Evolutionary conservation across 2,888 invertebrate genomes (phyloP), one percentile per base, ranked within the genome.

Genomic region (Amphipoea oculea): DNA sequence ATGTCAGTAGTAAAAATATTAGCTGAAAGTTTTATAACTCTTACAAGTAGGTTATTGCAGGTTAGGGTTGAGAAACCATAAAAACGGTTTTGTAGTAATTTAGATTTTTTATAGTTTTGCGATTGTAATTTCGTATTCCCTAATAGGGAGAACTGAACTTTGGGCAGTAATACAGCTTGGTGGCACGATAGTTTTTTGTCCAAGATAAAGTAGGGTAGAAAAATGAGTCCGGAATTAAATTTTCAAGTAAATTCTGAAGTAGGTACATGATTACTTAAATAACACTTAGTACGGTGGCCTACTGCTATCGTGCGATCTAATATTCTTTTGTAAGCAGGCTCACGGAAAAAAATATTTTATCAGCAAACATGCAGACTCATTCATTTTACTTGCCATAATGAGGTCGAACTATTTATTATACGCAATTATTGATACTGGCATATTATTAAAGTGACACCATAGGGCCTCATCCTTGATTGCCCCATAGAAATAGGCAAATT

Each of bases 1-100:
- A 81, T 42, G 69, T 62, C 71, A 77, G 67, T 84, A 73, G 72
- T 88, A 78, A 83, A 83, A 86, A 68, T 76, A 81, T 78, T 57
- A 69, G 73, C 74, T 74, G 29, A 76, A 76, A 66, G 76, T 85
- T 87, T 74, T 75, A 78, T 66, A 60, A 76, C 66, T 69, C 57
- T 67, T 36, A 73, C 42, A 87, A 81, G 68, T 87, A 87, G 70
- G 78, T 78, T 68, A 81, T 20, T 45, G 66, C 60, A 65, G 71
- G 78, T 80, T 72, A 66, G n/a, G 73, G 85, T 85, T 68, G 45
- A 69, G 48, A 60, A 62, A 72, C 17, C 65, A 73, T 87, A 77
- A 87, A 77, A 81, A 62, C 12, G 62, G 17, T 68, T 71, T 85
- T 45, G 65, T 36, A 14, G 72, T 87, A n/a, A 81, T 87, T 87